Conservation (phyloP, 2,888 invertebrate genomes). For the Lamproptera curius region DNA sequence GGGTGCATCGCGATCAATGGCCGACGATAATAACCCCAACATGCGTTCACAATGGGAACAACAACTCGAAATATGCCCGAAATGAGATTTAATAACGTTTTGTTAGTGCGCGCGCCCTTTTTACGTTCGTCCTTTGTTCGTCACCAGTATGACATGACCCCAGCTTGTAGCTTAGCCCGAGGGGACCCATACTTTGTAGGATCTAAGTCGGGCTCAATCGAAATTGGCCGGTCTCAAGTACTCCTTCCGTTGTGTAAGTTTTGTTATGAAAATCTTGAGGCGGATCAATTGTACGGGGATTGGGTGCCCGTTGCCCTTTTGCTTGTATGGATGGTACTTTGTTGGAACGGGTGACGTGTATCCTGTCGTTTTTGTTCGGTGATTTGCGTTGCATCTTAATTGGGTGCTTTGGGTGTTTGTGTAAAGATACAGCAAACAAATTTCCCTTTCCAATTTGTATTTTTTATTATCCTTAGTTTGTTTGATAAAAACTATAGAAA, state of each 20-base stretch:
- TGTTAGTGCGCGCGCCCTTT: conserved; percentile 63
- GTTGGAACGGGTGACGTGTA: neutral
- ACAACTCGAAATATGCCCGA: conserved; percentile 46
- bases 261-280: conserved; percentile 52
- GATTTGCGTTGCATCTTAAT: neutral
- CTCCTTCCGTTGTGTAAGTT: conserved; percentile 56
- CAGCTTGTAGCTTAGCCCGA: conserved; percentile 9
- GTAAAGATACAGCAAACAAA: neutral
- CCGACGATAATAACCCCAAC: conserved; percentile 42
- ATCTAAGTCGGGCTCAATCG: too few species aligned
- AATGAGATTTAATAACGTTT: conserved; percentile 73
- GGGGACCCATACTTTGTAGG: too few species aligned
- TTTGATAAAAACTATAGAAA: too few species aligned
- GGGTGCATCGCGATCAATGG: conserved; percentile 38
- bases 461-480: neutral
- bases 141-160: conserved; percentile 37
- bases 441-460: neutral
- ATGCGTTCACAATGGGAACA: conserved; percentile 38
- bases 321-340: neutral
- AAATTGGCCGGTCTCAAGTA: conserved; percentile 29
- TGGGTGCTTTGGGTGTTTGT: neutral
- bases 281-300: conserved; percentile 34
- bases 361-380: neutral
- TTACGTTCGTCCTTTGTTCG: conserved; percentile 55
- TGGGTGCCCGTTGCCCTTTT: conserved; percentile 28